Percentiles rank a stretch among this genome's conserved stretches.
Evolutionary conservation across 1,140 invertebrate genomes (phyloP).

Genomic region (Brachionus rubens): DNA sequence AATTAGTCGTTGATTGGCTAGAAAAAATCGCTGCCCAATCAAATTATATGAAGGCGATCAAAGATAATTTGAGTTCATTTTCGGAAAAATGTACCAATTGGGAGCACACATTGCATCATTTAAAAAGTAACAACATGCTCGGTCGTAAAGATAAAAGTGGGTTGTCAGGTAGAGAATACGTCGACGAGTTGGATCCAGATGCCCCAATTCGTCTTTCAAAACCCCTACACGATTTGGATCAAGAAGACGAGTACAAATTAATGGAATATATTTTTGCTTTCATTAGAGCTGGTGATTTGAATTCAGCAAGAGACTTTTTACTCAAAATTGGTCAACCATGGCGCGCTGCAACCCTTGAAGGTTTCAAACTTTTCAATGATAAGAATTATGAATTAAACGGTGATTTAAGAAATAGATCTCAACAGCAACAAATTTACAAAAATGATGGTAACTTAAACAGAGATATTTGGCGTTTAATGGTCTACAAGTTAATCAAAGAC

Average conservation of each 20-base stretch:
- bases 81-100: conserved; percentile 71
- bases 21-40: conserved; percentile 70
- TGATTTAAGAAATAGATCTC: conserved; percentile 56
- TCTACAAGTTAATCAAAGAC: conserved; percentile 71
- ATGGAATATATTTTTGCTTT: conserved; percentile 70
- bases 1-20: conserved; percentile 83
- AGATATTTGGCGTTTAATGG: conserved; percentile 83
- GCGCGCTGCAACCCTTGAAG: conserved; percentile 81
- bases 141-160: conserved; percentile 40
- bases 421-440: conserved; percentile 55
- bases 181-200: conserved; percentile 84
- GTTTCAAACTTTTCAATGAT: conserved; percentile 80
- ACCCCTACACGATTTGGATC: conserved; percentile 78
- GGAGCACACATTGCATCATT: conserved; percentile 81
- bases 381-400: conserved; percentile 66
- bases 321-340: conserved; percentile 80
- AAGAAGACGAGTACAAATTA: conserved; percentile 77
- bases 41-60: conserved; percentile 66
- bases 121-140: conserved; percentile 62
- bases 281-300: conserved; percentile 77
- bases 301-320: conserved; percentile 77
- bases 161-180: conserved; percentile 64
- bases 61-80: conserved; percentile 69
- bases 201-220: conserved; percentile 75
- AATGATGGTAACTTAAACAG: conserved; percentile 78